Conservation (phyloP, 2,113 vertebrate genomes). For the Pluvianellus socialis region DNA sequence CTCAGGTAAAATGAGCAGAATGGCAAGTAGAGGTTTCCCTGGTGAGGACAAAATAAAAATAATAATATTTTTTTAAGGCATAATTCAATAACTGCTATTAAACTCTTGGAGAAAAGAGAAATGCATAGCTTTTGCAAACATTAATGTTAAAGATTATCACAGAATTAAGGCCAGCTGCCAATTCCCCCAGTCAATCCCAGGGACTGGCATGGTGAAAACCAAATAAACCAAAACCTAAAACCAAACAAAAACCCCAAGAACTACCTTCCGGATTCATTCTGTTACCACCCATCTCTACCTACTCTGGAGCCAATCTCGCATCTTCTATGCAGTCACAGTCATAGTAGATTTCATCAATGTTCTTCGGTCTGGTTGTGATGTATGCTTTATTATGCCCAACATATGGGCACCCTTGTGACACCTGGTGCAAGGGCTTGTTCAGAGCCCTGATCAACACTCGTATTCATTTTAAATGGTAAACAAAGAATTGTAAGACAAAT, state of each 20-base stretch:
- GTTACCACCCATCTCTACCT: background rate
- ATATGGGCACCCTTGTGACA: background rate
- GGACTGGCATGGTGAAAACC: background rate
- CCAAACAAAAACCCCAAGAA: background rate
- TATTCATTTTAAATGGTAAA: background rate
- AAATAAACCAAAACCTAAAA: background rate
- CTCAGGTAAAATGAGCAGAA: constrained; percentile 78
- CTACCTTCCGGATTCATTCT: background rate
- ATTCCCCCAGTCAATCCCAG: background rate
- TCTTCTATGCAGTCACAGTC: background rate
- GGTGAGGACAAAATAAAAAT: background rate
- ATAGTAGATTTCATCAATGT: background rate
- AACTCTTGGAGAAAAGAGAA: background rate
- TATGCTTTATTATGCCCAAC: background rate
- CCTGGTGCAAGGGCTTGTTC: background rate
- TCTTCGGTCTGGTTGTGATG: background rate
- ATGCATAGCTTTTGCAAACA: background rate
- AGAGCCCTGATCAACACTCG: background rate
- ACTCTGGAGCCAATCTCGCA: background rate
- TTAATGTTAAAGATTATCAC: background rate
- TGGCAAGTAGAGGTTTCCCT: background rate
- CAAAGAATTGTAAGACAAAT: background rate
- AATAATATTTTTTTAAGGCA: background rate
- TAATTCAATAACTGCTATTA: background rate
- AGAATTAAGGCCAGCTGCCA: background rate